Percentiles rank a stretch among this genome's conserved stretches.
phyloP scores from a whole-genome alignment of 2,797 vertebrate genomes.

The Pseudotriccus pelzelni region DNA sequence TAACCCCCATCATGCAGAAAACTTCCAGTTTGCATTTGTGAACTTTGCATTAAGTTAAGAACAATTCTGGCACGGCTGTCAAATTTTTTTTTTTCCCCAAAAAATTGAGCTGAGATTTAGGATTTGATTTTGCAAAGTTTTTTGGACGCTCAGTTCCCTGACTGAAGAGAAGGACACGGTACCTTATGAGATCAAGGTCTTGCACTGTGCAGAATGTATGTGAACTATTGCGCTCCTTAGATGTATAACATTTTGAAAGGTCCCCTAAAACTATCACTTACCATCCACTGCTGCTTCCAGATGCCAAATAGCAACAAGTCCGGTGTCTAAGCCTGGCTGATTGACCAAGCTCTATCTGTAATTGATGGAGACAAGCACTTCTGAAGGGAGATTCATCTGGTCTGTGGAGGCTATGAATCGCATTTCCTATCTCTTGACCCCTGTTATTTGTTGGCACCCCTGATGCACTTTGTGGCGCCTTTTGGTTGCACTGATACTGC shows the following conservation, averaged over 20 bases:
- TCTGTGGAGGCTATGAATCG: not conserved
- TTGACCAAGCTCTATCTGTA: slow-evolving; percentile 17
- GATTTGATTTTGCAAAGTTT: not conserved
- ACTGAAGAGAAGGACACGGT: not conserved
- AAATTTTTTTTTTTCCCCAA: not conserved
- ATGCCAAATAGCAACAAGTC: not conserved
- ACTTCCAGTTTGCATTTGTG: not conserved
- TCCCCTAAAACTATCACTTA: slow-evolving; percentile 4
- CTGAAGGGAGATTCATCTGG: slow-evolving; percentile 11
- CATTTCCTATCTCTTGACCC: not conserved
- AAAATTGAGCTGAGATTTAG: not conserved
- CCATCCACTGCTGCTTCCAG: not conserved
- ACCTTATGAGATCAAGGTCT: not conserved
- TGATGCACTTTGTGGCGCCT: not conserved
- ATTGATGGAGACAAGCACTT: slow-evolving; percentile 49
- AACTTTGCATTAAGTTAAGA: not conserved
- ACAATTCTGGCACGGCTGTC: not conserved
- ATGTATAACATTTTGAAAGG: not conserved
- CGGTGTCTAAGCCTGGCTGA: slow-evolving; percentile 29
- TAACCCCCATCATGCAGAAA: not conserved
- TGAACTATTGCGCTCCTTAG: not conserved
- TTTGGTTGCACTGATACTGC: not conserved
- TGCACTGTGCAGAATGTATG: not conserved
- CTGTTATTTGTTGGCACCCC: not conserved
- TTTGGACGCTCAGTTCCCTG: not conserved